Conservation (phyloP, 2,113 vertebrate genomes). For the Rhinolophus sinicus region DNA sequence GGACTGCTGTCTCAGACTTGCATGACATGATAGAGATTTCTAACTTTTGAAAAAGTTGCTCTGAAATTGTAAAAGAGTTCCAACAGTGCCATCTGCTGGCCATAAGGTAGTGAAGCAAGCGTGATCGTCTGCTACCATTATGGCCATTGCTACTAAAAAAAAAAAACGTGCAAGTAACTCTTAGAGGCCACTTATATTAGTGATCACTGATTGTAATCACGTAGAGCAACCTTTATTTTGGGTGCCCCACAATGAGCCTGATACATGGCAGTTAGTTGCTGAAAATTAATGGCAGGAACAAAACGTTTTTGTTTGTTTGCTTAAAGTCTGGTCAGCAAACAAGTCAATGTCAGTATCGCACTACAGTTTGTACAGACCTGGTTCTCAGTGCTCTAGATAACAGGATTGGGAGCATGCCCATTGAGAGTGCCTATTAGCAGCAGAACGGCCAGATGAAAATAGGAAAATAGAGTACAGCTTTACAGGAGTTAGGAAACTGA, state of each 20-base stretch:
- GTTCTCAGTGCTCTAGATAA: background rate
- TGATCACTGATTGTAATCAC: background rate
- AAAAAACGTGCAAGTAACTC: background rate
- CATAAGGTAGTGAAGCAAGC: background rate
- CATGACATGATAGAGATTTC: background rate
- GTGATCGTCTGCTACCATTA: background rate
- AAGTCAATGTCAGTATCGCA: background rate
- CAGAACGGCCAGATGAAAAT: background rate
- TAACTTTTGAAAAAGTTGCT: slow-evolving; percentile 4
- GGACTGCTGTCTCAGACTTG: background rate
- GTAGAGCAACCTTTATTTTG: background rate
- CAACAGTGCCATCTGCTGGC: slow-evolving; percentile 54
- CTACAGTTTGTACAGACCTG: background rate
- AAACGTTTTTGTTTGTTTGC: background rate
- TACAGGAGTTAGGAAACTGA: background rate
- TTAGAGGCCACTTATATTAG: background rate
- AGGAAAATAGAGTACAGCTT: background rate
- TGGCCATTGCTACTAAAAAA: background rate
- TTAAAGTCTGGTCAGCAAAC: background rate
- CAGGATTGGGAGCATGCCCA: background rate
- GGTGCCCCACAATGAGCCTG: background rate
- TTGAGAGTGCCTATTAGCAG: background rate
- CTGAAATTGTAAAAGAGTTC: background rate
- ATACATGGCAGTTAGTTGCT: background rate
- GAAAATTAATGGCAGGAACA: background rate